Evolutionary conservation across 2,888 invertebrate genomes (phyloP), one percentile per base, ranked within the genome.

Genomic region (Lasioglossum marginatum): DNA sequence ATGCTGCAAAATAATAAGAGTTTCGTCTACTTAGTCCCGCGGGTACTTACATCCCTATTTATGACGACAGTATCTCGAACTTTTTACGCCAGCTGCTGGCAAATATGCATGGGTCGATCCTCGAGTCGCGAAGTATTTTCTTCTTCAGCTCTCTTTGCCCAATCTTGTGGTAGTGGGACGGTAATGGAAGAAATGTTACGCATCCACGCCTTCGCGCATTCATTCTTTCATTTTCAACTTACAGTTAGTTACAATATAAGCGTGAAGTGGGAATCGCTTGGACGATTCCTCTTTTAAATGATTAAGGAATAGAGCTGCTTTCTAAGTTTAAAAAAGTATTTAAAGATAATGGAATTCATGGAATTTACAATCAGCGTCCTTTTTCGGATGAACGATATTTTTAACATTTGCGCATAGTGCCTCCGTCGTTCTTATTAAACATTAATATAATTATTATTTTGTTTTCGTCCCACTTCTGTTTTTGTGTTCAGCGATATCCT

Each of bases 1-100:
- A 90, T 78, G 87, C 63, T 70, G 88, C 86, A 83, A 87, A 93
- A 93, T 93, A 93, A 92, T 93, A 92, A 90, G 91, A 93, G 90
- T 92, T 91, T 89, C 83, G 85, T 83, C 79, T 86, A 91, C 88
- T 91, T 87, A 90, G 89, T 87, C 90, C 88, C 91, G 80, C 82
- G 88, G 84, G 88, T 83, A 85, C 83, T 88, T 86, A 83, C 79
- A 89, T 83, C 82, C 81, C 85, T 91, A 92, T 93, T 93, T 93
- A 91, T 86, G 89, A 68, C 86, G 90, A 90, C 87, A 87, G 83
- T 88, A 86, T 90, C 87, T 76, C 81, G 63, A 66, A 60, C 73
- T 87, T 77, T 88, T 89, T 87, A 90, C 80, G 81, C 81, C 88
- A 78, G 82, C 74, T 79, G 81, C 73, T 72, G 84, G 87, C 84